These are phyloP conservation scores for Diarsia mendica DNA, from an alignment of 2,888 invertebrate species.

Conservation along the genomic window DNA sequence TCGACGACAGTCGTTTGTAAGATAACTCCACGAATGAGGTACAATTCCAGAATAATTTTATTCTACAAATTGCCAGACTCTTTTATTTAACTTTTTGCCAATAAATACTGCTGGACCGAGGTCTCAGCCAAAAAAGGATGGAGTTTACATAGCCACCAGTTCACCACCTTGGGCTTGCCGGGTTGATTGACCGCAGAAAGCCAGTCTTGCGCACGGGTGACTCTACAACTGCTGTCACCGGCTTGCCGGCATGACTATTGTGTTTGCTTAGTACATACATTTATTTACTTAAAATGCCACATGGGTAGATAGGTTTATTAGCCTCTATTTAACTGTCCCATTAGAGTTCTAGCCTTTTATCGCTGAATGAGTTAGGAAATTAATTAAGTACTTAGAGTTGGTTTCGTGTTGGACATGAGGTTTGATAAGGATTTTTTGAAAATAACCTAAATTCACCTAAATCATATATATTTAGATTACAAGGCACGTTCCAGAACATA, in stretches of 20 bases:
- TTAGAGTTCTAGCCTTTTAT: conserved; percentile 3
- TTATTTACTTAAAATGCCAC: conserved; percentile 34
- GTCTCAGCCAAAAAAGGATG: conserved; percentile 43
- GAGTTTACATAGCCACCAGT: conserved; percentile 39
- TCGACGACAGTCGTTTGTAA: neutral
- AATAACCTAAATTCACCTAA: neutral
- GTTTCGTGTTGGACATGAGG: neutral
- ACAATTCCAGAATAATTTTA: neutral
- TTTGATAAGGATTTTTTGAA: neutral
- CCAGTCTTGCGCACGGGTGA: conserved; percentile 39
- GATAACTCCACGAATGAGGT: neutral
- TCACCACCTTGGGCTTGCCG: conserved; percentile 49
- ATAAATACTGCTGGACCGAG: conserved; percentile 7
- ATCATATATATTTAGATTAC: neutral
- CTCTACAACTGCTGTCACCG: conserved; percentile 26
- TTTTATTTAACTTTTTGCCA: conserved; percentile 2
- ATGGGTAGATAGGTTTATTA: conserved; percentile 20
- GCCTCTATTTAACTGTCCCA: neutral
- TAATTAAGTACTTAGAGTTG: too few relatives aligned
- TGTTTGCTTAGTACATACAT: conserved; percentile 27
- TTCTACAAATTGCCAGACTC: neutral
- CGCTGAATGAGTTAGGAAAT: neutral
- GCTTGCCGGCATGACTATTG: neutral
- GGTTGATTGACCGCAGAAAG: conserved; percentile 51
- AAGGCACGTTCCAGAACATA: neutral